phyloP scores from a whole-genome alignment of 2,888 invertebrate species.

The Polydesmus complanatus region DNA sequence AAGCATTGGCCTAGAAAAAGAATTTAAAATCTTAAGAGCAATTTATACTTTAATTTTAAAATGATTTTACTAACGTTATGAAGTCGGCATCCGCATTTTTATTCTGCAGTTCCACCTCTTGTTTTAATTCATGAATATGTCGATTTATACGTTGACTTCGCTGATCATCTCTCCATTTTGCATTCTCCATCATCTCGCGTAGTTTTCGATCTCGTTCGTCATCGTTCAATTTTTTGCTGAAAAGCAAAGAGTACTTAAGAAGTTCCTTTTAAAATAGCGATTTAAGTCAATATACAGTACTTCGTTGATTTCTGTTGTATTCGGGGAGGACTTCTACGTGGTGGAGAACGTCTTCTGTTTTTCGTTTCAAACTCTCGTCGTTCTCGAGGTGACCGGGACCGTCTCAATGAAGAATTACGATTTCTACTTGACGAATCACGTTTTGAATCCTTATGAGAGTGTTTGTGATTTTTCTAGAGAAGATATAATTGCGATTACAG shows the following conservation, averaged over 20 bases:
- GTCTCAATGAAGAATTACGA: not conserved
- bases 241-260: too few relatives aligned
- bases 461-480: too few relatives aligned
- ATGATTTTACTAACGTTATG: constrained; percentile 24
- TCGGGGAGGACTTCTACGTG: constrained; percentile 2
- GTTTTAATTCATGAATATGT: constrained; percentile 31
- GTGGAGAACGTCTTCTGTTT: not conserved
- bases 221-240: constrained; percentile 28
- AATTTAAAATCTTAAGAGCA: not conserved
- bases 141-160: constrained; percentile 32
- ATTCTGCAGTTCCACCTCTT: constrained; percentile 28
- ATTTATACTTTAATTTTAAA: not conserved
- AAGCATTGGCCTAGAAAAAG: constrained; percentile 45
- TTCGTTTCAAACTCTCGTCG: too few relatives aligned
- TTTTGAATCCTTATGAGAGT: not conserved
- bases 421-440: not conserved
- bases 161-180: constrained; percentile 39
- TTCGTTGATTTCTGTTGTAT: constrained; percentile 11
- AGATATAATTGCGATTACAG: not conserved
- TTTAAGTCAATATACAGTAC: not conserved
- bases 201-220: constrained; percentile 55
- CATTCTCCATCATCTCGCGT: constrained; percentile 71
- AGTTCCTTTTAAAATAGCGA: too few relatives aligned
- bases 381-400: not conserved
- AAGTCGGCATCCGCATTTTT: constrained; percentile 26